A percentile compares a stretch with the other conserved stretches of the same genome.
Conservation (phyloP, 2,888 invertebrate genomes). For the Muscina levida region DNA sequence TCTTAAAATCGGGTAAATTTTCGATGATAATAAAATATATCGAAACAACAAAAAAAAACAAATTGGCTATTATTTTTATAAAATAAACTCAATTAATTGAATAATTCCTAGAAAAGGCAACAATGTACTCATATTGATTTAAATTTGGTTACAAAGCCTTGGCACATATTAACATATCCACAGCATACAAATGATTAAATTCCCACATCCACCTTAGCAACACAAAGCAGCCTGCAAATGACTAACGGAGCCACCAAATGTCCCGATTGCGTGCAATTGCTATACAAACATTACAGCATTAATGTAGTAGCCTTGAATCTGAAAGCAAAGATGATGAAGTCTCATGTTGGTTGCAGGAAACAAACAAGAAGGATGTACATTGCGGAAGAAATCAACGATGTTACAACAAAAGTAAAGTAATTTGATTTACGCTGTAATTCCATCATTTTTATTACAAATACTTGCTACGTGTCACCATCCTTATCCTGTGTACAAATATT, state of each 20-base stretch:
- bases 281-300: neutral
- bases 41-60: no score
- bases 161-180: no score
- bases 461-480: slow-evolving; percentile 47
- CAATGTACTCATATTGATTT: no score
- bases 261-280: slow-evolving; percentile 5
- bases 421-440: slow-evolving; percentile 54
- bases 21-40: no score
- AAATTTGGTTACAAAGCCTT: no score
- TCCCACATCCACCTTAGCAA: neutral
- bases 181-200: neutral
- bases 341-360: neutral
- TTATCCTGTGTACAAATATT: slow-evolving; percentile 23
- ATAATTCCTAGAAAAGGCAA: no score
- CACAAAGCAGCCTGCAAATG: no score
- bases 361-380: neutral
- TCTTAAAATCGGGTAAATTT: no score
- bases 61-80: no score
- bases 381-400: slow-evolving; percentile 8
- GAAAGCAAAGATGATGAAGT: neutral
- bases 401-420: slow-evolving; percentile 35
- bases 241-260: neutral
- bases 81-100: no score
- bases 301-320: neutral
- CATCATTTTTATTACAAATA: slow-evolving; percentile 44